Evolutionary conservation across 2,888 invertebrate species (phyloP), one percentile per base, ranked within the genome.

Genomic region (Cerastoderma edule): DNA sequence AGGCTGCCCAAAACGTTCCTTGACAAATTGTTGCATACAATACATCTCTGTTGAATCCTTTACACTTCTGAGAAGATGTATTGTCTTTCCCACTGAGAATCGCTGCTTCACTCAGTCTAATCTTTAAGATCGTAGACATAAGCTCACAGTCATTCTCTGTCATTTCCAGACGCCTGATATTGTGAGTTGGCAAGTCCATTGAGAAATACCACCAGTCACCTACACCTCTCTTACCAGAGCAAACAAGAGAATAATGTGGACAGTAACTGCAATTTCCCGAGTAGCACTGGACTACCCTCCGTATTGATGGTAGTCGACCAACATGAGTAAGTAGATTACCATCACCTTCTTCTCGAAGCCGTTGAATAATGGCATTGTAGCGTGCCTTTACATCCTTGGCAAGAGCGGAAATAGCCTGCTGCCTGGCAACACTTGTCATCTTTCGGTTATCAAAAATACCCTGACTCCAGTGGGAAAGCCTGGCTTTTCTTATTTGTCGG

Each of bases 221-320:
- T 46, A 33, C n/a, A 27, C 33, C 53, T 53, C n/a, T 53, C 10
- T 32, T 8, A 3, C 67, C 54, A 4, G 30, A 30, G 35, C 67
- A 67, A 30, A 67, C 67, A 4, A 67, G 30, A 6, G 53, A 67
- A 24, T 44, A 10, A 13, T 64, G 67, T 33, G 66, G 50, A 66
- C 66, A 66, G 10, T 22, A 30, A 28, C 48, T 48, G 39, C 67
- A 54, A 56, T 56, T 67, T 4, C 27, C 53, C 5, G 39, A 28
- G 27, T 67, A 67, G 33, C 67, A 67, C 35, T 35, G 6, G 8
- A 67, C 3, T 6, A 39, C 67, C n/a, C 22, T 22, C 4, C 48
- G 16, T 5, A 48, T 16, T 22, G 6, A 5, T 24, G 24, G 35
- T 54, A 71, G 57, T 22, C 19, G 4, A 27, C n/a, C 6, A 2